Evolutionary conservation across 2,888 invertebrate genomes (phyloP).

Genomic region (Macropis europaea): DNA sequence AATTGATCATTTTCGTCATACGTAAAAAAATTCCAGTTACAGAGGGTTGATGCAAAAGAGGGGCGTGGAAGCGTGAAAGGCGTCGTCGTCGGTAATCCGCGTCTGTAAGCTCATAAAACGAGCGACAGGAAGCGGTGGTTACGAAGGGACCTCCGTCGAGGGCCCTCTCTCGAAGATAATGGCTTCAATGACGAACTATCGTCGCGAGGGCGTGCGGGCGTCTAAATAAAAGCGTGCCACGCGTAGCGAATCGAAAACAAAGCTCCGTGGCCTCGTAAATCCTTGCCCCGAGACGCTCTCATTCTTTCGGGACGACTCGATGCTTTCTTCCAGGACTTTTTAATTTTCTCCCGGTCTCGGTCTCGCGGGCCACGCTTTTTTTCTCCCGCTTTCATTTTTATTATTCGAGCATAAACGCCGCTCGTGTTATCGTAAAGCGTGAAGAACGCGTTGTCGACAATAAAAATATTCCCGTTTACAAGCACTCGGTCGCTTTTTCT

Average conservation of each 20-base stretch:
- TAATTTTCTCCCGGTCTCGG: too few species aligned
- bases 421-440: neutral
- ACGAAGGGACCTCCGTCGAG: constrained; percentile 38
- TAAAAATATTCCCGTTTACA: neutral
- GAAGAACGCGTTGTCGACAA: neutral
- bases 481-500: neutral
- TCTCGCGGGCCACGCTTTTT: too few species aligned
- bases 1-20: too few species aligned
- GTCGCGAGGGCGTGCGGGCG: constrained; percentile 14
- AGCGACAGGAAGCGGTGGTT: constrained; percentile 32
- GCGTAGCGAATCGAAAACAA: too few species aligned
- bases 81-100: constrained; percentile 23
- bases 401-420: too few species aligned
- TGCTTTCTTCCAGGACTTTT: too few species aligned
- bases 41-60: constrained; percentile 51
- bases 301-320: too few species aligned
- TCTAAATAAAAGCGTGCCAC: neutral
- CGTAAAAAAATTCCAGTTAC: too few species aligned
- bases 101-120: constrained; percentile 44
- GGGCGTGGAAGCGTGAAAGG: constrained; percentile 28
- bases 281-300: too few species aligned
- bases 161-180: constrained; percentile 25
- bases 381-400: neutral
- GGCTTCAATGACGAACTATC: constrained; percentile 27
- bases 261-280: too few species aligned